Base-by-base conservation (phyloP, 2,888 invertebrate genomes). In the Cristatella mucedo region DNA sequence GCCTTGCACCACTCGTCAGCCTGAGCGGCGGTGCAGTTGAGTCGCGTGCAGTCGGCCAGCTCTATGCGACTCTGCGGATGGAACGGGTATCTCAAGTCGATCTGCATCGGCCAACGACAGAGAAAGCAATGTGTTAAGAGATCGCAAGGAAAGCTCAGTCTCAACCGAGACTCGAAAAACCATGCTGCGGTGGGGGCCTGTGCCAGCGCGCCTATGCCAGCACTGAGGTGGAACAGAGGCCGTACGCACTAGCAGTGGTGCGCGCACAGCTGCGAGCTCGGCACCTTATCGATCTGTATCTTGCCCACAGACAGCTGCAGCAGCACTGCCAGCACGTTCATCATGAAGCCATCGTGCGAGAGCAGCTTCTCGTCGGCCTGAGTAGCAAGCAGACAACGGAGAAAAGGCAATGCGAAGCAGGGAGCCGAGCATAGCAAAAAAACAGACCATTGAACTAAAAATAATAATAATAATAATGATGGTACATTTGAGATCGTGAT, bases 261-360 rank as follows among this genome's bases (percentile, higher is more conserved):
- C n/a, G n/a, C n/a, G n/a, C n/a, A n/a, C n/a, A n/a, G n/a, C n/a
- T n/a, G n/a, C n/a, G n/a, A n/a, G n/a, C n/a, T n/a, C n/a, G n/a
- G 1, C 19, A 39, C 37, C 21, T 67, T 78, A 52, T 84, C 83
- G 57, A 86, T 82, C 46, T 91, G 64, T 63, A 82, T 83, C 40
- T 95, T 66, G 60, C 87, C 86, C 11, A 82, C 74, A 0, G 87
- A 80, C 18, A 97, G 71, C 65, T 82, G 76, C 62, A 93, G 93
- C 49, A 97, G 70, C 16, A 91, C 82, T 38, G 82, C 80, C 54
- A 91, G 74, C 15, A 93, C 68, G 70, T 95, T 97, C 52, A 93
- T 70, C 80, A 93, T 85, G 66, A 87, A 87, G 1, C 93, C 93
- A 65, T 95, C 91, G 4, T 85, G 82, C 9, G 87, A 84, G 1